Evolutionary conservation across 2,888 invertebrate species (phyloP).

Genomic region (Didymodactylos carnosus): DNA sequence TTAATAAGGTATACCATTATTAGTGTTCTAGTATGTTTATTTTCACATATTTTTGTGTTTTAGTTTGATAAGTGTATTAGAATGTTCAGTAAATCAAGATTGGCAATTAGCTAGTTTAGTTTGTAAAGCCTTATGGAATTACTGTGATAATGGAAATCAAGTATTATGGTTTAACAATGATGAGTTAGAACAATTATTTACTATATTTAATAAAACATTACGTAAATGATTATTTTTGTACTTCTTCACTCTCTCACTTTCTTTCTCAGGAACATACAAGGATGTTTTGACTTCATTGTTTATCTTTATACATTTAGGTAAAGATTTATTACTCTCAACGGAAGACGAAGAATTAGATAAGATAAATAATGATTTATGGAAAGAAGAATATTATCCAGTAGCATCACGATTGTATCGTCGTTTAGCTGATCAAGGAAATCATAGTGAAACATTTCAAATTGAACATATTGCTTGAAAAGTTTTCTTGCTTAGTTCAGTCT

Average conservation of each 20-base stretch:
- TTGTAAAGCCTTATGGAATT: constrained; percentile 11
- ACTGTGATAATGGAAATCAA: constrained; percentile 3
- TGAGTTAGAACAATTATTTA: neutral
- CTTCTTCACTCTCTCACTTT: too few relatives aligned
- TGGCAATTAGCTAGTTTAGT: constrained; percentile 43
- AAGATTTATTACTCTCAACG: neutral
- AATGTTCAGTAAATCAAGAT: constrained; percentile 44
- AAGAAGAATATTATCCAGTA: constrained; percentile 29
- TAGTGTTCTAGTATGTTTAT: neutral
- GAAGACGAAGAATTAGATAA: constrained; percentile 23
- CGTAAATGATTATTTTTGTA: neutral
- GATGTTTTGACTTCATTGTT: too few relatives aligned
- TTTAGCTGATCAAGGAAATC: constrained; percentile 16
- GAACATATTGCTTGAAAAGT: neutral
- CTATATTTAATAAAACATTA: neutral
- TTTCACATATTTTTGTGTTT: neutral
- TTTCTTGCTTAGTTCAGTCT: neutral
- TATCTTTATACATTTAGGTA: too few relatives aligned
- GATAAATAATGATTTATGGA: constrained; percentile 26
- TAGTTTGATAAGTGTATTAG: constrained; percentile 41
- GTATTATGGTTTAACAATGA: neutral
- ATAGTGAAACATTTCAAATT: neutral
- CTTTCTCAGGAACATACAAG: too few relatives aligned
- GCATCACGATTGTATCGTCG: constrained; percentile 27
- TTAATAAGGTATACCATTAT: constrained; percentile 25